Conservation (phyloP, 2,797 vertebrate genomes). For the Avahi laniger region DNA sequence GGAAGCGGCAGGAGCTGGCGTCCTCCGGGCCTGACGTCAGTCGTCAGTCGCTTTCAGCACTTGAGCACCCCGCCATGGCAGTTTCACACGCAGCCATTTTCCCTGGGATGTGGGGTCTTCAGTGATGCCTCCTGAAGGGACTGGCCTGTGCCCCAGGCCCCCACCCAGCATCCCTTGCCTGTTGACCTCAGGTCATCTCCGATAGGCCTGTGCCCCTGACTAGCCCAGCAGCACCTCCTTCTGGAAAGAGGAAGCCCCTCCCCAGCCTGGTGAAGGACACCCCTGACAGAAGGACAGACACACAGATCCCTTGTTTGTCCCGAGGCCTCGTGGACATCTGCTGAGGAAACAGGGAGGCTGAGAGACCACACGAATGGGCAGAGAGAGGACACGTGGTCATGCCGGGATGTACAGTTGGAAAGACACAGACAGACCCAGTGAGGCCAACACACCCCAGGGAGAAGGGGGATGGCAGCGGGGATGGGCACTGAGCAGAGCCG, state of each 20-base stretch:
- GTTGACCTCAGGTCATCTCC: neutral
- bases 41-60: neutral
- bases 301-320: neutral
- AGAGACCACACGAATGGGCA: neutral
- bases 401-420: neutral
- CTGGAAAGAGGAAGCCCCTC: neutral
- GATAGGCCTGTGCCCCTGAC: neutral
- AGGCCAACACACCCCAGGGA: neutral
- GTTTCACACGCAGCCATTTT: neutral
- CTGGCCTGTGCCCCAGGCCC: neutral
- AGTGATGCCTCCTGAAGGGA: neutral
- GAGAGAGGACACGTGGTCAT: neutral
- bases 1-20: fast-evolving
- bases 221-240: neutral
- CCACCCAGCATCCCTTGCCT: neutral
- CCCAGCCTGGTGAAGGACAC: neutral
- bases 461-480: neutral
- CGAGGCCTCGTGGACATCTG: too few relatives aligned
- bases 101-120: neutral
- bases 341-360: neutral
- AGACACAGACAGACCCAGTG: neutral
- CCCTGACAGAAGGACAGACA: neutral
- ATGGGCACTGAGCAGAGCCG: fast-evolving
- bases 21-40: neutral
- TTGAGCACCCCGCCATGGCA: neutral